phyloP scores from a whole-genome alignment of 2,113 vertebrate genomes.

The Psammodynastes pulverulentus region DNA sequence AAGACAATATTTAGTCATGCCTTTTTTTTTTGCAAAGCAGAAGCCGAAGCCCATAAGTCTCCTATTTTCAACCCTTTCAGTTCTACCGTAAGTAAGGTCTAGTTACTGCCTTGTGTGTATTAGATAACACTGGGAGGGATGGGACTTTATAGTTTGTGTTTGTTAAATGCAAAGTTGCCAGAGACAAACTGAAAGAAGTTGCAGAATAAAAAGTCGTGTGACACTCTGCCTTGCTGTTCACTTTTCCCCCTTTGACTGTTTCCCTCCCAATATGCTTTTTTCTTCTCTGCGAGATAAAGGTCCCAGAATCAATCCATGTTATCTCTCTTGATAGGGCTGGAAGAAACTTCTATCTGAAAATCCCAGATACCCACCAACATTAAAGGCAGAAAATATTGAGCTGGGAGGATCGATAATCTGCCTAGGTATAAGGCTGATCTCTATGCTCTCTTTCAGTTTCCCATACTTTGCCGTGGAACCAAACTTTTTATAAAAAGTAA shows the following conservation, averaged over 20 bases:
- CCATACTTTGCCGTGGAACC: not conserved
- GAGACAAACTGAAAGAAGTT: not conserved
- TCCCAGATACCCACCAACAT: not conserved
- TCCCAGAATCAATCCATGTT: not conserved
- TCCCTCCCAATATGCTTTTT: not conserved
- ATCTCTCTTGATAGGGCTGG: not conserved
- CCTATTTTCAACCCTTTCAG: slow-evolving; percentile 8
- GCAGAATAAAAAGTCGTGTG: not conserved
- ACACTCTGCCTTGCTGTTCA: not conserved
- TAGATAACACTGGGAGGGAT: not conserved
- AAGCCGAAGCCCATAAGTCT: slow-evolving; percentile 6
- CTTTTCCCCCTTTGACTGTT: not conserved
- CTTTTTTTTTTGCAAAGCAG: slow-evolving; percentile 8
- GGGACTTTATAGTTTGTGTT: not conserved
- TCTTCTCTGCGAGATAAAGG: not conserved
- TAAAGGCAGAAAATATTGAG: not conserved
- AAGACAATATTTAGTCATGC: not conserved
- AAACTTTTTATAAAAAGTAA: not conserved
- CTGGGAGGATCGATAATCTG: not conserved
- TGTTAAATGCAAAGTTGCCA: not conserved
- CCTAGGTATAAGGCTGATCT: not conserved
- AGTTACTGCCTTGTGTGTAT: not conserved
- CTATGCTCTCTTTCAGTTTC: not conserved
- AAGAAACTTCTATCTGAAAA: not conserved
- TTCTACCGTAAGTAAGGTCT: not conserved